Conservation (phyloP, 2,888 invertebrate species). For the Osedax fenrisi region DNA sequence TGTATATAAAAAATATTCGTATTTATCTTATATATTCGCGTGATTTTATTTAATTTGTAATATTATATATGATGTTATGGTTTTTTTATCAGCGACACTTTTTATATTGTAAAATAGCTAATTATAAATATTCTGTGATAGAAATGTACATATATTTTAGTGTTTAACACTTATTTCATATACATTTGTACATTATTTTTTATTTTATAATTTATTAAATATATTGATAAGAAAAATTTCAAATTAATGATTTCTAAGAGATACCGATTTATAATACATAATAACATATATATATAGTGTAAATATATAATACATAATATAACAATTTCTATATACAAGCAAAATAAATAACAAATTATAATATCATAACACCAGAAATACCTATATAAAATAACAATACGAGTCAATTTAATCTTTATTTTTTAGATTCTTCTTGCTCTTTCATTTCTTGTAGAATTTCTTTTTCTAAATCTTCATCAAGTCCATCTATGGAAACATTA, state of each 20-base stretch:
- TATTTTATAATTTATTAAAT: background rate
- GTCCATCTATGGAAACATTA: conserved; percentile 11
- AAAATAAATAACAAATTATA: background rate
- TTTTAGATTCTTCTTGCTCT: background rate
- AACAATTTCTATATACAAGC: background rate
- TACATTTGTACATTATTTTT: background rate
- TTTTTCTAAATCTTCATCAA: background rate
- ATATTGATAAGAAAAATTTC: background rate
- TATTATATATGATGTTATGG: too few species aligned
- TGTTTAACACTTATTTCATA: background rate
- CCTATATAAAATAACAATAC: background rate
- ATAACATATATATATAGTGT: too few species aligned
- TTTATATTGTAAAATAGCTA: background rate
- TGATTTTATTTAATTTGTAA: too few species aligned
- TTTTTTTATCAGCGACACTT: background rate
- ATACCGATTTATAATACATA: too few species aligned
- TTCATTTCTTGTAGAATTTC: background rate
- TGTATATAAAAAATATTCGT: too few species aligned
- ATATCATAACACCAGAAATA: background rate
- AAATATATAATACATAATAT: background rate
- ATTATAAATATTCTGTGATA: background rate
- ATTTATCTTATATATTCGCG: too few species aligned
- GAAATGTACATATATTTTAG: background rate
- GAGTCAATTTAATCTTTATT: background rate
- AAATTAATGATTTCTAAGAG: too few species aligned